phyloP scores from a whole-genome alignment of 2,113 vertebrate species.

The Gnathonemus longibarbis region DNA sequence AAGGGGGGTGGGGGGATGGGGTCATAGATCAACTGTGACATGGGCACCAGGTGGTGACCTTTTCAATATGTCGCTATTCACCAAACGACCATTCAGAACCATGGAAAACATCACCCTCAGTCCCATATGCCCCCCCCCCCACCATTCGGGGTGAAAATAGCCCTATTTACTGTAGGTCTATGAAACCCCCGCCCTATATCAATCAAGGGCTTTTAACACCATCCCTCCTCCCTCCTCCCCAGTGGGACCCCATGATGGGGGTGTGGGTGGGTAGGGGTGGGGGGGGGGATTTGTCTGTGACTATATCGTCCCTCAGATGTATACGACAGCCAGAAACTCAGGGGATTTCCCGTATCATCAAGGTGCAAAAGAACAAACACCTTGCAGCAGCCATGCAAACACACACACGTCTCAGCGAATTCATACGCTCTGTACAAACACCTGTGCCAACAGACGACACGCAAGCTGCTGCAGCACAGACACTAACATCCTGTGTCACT shows the following conservation, averaged over 20 bases:
- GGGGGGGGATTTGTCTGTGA: background rate
- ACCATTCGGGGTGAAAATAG: background rate
- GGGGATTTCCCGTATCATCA: background rate
- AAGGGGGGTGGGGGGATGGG: too few relatives aligned
- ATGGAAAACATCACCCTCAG: background rate
- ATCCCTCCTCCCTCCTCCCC: background rate
- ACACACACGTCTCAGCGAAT: background rate
- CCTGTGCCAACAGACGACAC: background rate
- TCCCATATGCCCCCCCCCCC: background rate
- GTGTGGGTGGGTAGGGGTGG: too few relatives aligned
- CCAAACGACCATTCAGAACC: background rate
- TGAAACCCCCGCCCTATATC: background rate
- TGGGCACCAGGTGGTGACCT: conserved; percentile 2
- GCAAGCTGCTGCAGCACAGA: background rate
- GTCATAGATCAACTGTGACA: conserved; percentile 5
- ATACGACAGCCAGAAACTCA: background rate
- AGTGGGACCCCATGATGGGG: background rate
- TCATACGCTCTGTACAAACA: background rate
- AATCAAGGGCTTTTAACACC: background rate
- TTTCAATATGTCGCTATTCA: background rate
- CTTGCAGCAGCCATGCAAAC: background rate
- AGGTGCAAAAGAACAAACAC: background rate
- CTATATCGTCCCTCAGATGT: background rate
- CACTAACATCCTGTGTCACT: background rate
- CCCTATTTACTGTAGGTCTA: background rate